Conservation (phyloP, 2,797 vertebrate species). For the Spinus olivaceus region DNA sequence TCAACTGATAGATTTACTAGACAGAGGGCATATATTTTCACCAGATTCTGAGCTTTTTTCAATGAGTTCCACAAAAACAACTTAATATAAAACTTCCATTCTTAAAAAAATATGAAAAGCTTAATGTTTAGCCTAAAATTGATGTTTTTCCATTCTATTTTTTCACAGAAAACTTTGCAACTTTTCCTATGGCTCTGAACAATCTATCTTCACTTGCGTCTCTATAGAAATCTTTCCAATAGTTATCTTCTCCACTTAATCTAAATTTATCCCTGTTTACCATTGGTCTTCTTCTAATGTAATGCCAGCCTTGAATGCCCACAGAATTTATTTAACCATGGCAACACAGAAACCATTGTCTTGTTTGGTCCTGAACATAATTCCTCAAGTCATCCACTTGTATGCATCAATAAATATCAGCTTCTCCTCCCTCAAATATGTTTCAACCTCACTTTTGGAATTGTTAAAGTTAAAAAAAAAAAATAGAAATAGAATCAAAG, state of each 20-base stretch:
- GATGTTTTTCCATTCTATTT: background rate
- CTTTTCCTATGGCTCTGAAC: background rate
- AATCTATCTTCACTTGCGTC: background rate
- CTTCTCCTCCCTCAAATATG: background rate
- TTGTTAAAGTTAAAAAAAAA: fast-evolving
- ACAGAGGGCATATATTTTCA: background rate
- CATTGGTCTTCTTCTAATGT: background rate
- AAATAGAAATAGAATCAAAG: background rate
- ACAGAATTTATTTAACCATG: background rate
- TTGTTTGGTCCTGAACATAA: background rate
- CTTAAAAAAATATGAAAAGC: background rate
- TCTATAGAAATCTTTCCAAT: background rate
- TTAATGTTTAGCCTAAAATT: background rate
- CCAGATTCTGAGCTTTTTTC: background rate
- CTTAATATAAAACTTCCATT: background rate
- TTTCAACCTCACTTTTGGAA: background rate
- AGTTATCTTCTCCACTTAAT: background rate
- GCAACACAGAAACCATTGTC: background rate
- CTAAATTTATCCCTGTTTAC: background rate
- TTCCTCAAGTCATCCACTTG: background rate
- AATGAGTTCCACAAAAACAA: background rate
- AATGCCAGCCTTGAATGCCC: background rate
- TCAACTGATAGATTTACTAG: background rate
- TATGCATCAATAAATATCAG: background rate
- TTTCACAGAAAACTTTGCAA: background rate